Evolutionary conservation across 2,797 vertebrate species (phyloP), one percentile per base, ranked within the genome.

Genomic region (Dendrocincla fuliginosa): DNA sequence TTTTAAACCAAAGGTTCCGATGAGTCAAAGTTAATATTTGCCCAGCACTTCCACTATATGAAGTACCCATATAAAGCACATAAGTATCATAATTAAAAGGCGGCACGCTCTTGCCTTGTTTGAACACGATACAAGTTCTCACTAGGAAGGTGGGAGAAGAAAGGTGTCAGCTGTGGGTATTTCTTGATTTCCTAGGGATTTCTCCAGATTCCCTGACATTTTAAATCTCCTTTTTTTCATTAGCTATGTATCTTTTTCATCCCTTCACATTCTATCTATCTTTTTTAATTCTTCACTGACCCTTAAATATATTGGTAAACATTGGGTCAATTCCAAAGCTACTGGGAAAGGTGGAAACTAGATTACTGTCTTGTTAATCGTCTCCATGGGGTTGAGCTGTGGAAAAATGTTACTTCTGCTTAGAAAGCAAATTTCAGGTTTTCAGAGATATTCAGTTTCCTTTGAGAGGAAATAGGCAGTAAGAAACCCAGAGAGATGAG

Each of bases 1-100:
- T 77, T 74, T 89, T 55, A 86, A 87, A 56, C 30, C 33, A 52
- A 56, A 88, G 75, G 32, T 42, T 93, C 42, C 41, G 47, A 50
- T 71, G 65, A 83, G 49, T 83, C 75, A 74, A 61, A 83, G 81
- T 76, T 90, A 79, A 56, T 94, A 87, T 93, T 90, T 94, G 74
- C 65, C 39, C 53, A 71, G 57, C 49, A 87, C 65, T 94, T 93
- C 78, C 47, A 65, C 81, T 35, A 6, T 61, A 35, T 57, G 68
- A 94, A 78, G 65, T 68, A 52, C 49, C 49, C 24, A 3, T 53
- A 56, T 59, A 81, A 94, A 90, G 73, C 47, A 75, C n/a, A 0
- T 13, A 69, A 52, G 30, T 30, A 32, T 47, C 53, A 81, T 35
- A 84, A 90, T 86, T 79, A 80, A 84, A 87, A 69, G 59, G 50